A percentile compares a stretch with the other conserved stretches of the same genome.
These are phyloP conservation scores for Cinclus mexicanus DNA, from an alignment of 2,113 vertebrate species.

Conservation along the genomic window DNA sequence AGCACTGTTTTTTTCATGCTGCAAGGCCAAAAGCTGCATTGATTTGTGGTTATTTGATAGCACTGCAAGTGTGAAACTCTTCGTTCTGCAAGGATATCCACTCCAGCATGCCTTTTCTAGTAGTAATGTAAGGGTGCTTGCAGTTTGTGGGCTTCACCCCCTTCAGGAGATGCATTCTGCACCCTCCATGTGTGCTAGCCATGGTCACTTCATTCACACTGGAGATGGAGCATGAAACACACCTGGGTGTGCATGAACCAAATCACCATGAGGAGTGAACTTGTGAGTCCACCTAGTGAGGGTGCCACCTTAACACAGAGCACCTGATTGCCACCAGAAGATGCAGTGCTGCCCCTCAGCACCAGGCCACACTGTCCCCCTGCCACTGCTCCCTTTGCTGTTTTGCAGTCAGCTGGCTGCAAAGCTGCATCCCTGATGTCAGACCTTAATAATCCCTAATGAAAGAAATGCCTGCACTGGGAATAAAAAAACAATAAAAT, in stretches of 20 bases:
- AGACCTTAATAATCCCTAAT: neutral
- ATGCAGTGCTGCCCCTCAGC: neutral
- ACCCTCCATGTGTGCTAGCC: accelerated
- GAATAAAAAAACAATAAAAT: neutral
- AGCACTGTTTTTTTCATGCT: neutral
- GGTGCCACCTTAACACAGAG: neutral
- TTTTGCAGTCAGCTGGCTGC: neutral
- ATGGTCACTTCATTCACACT: neutral
- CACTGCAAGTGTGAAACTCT: neutral
- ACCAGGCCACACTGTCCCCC: neutral
- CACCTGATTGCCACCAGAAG: neutral
- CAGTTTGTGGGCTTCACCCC: neutral
- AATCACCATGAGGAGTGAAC: neutral
- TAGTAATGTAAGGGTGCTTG: neutral
- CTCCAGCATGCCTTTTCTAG: neutral
- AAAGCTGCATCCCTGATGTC: neutral
- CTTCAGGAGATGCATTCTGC: neutral
- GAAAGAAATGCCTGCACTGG: neutral
- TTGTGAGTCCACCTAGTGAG: neutral
- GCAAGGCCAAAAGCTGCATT: neutral
- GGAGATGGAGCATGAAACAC: neutral
- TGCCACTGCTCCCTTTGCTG: accelerated
- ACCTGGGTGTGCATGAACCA: neutral
- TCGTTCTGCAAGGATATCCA: neutral
- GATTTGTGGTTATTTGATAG: neutral